Conservation (phyloP, 1,140 invertebrate species). For the Neodiprion pinetum region DNA sequence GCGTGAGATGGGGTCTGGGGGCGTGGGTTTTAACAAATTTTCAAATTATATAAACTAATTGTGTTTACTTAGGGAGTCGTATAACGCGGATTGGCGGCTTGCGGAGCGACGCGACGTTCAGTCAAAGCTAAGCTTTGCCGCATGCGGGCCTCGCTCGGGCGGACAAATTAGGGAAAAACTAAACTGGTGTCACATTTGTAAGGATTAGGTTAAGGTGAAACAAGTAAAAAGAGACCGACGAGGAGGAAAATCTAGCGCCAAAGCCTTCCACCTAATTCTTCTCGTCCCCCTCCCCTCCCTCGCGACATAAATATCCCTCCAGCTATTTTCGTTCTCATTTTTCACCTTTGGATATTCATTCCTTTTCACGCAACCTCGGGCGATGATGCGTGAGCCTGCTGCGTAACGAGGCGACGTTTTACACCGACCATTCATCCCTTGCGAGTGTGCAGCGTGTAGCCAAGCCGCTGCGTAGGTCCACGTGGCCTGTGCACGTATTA, state of each 20-base stretch:
- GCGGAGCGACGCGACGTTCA: conserved; percentile 31
- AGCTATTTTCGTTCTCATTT: no score
- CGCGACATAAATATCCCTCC: no score
- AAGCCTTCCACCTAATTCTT: background rate
- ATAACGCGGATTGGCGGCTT: background rate
- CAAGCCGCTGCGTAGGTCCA: background rate
- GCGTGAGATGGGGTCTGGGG: no score
- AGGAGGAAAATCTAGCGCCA: background rate
- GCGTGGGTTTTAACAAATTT: background rate
- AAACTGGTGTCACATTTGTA: conserved; percentile 39
- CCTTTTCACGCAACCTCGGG: no score
- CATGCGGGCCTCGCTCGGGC: conserved; percentile 32
- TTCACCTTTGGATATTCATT: no score
- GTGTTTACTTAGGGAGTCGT: conserved; percentile 38
- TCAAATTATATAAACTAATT: background rate
- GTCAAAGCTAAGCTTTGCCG: conserved; percentile 38
- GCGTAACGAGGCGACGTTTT: no score
- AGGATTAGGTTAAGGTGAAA: conserved; percentile 29
- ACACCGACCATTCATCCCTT: no score
- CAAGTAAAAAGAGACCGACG: conserved; percentile 4
- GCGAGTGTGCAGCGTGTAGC: no score
- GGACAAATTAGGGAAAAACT: conserved; percentile 46
- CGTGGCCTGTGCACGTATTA: background rate
- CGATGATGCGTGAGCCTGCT: no score
- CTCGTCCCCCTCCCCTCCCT: background rate